A percentile compares a stretch with the other conserved stretches of the same genome.
These are phyloP conservation scores for Anarhynchus alexandrinus DNA, from an alignment of 2,113 vertebrate genomes.

Conservation along the genomic window DNA sequence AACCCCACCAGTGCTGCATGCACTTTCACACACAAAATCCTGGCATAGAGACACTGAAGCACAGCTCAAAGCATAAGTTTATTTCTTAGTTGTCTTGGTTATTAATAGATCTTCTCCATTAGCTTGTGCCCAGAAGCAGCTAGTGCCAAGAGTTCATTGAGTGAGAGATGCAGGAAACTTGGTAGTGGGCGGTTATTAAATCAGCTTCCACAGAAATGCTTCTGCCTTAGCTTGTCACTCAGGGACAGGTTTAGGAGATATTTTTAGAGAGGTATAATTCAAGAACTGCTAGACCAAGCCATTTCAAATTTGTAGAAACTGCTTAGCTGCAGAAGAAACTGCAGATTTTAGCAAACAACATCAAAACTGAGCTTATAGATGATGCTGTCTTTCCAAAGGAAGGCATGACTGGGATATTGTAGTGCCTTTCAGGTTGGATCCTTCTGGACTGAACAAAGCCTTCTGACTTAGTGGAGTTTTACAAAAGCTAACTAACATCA, in stretches of 20 bases:
- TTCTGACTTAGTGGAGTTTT: not conserved
- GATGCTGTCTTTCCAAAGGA: not conserved
- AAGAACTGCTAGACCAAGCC: not conserved
- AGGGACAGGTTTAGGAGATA: not conserved
- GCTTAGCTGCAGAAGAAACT: not conserved
- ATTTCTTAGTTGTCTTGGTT: not conserved
- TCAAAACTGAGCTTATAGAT: not conserved
- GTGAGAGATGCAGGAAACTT: not conserved
- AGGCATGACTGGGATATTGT: not conserved
- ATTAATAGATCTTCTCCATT: not conserved
- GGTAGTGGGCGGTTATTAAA: not conserved
- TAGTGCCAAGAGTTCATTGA: not conserved
- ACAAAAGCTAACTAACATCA: not conserved
- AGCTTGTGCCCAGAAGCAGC: not conserved
- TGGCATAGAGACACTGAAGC: not conserved
- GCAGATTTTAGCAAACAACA: not conserved
- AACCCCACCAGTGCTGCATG: not conserved
- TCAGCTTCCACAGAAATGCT: not conserved
- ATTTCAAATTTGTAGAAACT: not conserved
- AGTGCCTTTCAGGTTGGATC: not conserved
- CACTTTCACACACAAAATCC: not conserved
- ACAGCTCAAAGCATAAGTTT: not conserved
- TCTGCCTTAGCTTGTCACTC: not conserved
- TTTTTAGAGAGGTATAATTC: not conserved
- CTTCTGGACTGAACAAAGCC: not conserved